These are phyloP conservation scores for Mareca strepera DNA, from an alignment of 2,797 vertebrate species.

Conservation along the genomic window DNA sequence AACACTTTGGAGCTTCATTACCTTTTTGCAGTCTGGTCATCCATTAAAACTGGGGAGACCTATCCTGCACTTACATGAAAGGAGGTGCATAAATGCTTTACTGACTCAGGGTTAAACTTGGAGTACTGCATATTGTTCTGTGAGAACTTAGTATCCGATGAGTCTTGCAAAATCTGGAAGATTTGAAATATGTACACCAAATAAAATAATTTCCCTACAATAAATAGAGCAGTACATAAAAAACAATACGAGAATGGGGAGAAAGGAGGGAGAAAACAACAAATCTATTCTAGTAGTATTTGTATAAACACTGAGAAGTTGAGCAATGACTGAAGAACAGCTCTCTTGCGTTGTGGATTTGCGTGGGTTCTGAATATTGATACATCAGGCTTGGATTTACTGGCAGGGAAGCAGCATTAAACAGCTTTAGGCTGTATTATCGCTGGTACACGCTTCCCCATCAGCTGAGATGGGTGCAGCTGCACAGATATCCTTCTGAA, in stretches of 20 bases:
- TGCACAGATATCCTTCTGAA: neutral
- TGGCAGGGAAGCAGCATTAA: neutral
- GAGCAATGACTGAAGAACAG: neutral
- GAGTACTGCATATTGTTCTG: neutral
- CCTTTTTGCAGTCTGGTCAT: neutral
- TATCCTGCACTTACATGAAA: neutral
- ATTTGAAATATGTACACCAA: neutral
- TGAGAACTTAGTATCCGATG: neutral
- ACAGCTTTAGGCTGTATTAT: neutral
- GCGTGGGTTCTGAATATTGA: neutral
- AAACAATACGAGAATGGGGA: neutral
- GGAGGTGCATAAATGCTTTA: neutral
- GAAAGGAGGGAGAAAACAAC: neutral
- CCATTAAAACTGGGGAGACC: neutral
- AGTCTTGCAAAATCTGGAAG: neutral
- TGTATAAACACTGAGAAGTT: neutral
- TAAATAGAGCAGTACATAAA: neutral
- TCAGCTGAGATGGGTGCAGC: neutral
- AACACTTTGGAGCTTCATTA: neutral
- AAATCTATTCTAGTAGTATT: neutral
- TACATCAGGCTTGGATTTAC: neutral
- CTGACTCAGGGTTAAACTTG: neutral
- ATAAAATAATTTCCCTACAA: neutral
- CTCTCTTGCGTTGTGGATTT: neutral
- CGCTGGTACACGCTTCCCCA: neutral